Evolutionary conservation across 2,888 invertebrate genomes (phyloP).

Genomic region (Sphaerolaimus hirsutus): DNA sequence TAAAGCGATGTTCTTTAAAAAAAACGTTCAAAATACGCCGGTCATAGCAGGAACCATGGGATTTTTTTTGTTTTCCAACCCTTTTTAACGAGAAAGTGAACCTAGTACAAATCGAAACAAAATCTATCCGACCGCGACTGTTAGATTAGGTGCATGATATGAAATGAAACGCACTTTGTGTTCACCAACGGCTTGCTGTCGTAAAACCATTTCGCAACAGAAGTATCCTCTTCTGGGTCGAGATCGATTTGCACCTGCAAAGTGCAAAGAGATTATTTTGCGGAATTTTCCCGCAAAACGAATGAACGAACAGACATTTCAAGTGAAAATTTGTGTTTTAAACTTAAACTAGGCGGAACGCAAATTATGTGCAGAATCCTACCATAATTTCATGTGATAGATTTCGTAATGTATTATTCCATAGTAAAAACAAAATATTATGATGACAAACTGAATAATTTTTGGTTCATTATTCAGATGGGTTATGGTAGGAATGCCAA

Average conservation of each 20-base stretch:
- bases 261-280: background rate
- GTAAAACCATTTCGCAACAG: constrained; percentile 81
- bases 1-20: background rate
- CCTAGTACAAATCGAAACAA: background rate
- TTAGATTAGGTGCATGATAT: too few relatives aligned
- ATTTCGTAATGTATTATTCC: too few relatives aligned
- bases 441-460: too few relatives aligned
- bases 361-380: too few relatives aligned
- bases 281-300: background rate
- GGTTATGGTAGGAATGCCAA: too few relatives aligned
- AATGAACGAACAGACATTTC: background rate
- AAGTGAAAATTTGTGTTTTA: too few relatives aligned
- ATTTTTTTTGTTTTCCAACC: background rate
- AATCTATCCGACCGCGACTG: too few relatives aligned
- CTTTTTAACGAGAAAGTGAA: background rate
- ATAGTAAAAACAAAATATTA: too few relatives aligned
- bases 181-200: constrained; percentile 86
- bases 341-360: too few relatives aligned
- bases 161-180: constrained; percentile 42
- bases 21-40: background rate
- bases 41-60: too few relatives aligned
- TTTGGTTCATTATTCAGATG: too few relatives aligned
- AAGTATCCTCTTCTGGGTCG: constrained; percentile 55
- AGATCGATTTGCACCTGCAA: constrained; percentile 59
- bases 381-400: too few relatives aligned